These are phyloP conservation scores for Muscidifurax raptorellus DNA, from an alignment of 1,140 invertebrate genomes.

Conservation along the genomic window DNA sequence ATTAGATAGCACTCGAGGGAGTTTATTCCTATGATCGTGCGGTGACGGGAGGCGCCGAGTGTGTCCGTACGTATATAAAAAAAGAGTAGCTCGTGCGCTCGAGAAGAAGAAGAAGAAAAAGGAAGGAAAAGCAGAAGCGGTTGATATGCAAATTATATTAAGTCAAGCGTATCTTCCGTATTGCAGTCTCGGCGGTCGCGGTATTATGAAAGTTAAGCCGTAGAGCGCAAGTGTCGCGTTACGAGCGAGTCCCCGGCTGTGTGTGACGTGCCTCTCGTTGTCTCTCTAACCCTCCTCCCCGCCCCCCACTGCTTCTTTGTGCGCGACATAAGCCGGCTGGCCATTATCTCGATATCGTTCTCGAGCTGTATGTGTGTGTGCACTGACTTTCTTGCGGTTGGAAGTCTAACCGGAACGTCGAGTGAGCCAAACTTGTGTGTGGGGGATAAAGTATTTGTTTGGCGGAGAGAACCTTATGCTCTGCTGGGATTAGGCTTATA, in stretches of 20 bases:
- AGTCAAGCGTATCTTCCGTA: constrained; percentile 63
- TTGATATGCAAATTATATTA: constrained; percentile 71
- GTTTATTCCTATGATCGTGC: background rate
- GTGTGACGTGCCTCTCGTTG: constrained; percentile 7
- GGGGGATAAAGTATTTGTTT: background rate
- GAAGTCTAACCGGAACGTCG: background rate
- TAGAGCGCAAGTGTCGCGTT: constrained; percentile 70
- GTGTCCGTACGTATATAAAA: background rate
- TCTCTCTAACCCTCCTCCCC: background rate
- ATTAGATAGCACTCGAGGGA: no score
- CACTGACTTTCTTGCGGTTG: background rate
- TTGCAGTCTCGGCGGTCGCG: constrained; percentile 61
- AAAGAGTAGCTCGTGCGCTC: background rate
- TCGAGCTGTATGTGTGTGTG: background rate
- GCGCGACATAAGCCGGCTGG: constrained; percentile 57
- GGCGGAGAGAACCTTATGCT: background rate
- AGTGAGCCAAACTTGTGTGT: background rate
- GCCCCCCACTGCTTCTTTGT: constrained; percentile 52
- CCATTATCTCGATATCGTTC: constrained; percentile 60
- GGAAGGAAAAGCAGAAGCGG: constrained; percentile 35
- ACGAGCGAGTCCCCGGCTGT: constrained; percentile 54
- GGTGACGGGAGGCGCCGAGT: background rate
- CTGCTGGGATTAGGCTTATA: no score
- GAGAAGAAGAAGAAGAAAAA: background rate
- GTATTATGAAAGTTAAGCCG: constrained; percentile 72